Percentiles rank a stretch among this genome's conserved stretches.
Conservation (phyloP, 2,113 vertebrate genomes). For the Xyrauchen texanus region DNA sequence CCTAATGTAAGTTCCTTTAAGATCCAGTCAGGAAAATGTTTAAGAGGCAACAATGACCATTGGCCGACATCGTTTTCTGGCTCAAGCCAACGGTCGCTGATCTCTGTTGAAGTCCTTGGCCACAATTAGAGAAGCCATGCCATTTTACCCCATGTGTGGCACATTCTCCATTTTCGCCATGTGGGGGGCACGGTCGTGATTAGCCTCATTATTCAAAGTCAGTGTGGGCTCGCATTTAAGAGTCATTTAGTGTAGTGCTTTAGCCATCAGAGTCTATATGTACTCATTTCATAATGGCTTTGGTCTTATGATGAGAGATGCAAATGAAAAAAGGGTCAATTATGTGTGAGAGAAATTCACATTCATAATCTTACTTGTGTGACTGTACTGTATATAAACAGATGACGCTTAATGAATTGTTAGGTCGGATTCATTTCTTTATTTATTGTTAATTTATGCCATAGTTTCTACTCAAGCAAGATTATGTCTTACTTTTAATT, state of each 20-base stretch:
- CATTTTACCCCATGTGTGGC: conserved; percentile 55
- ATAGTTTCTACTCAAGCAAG: neutral
- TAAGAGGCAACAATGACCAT: conserved; percentile 19
- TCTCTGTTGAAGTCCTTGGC: conserved; percentile 41
- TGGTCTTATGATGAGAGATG: conserved; percentile 45
- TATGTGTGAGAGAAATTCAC: conserved; percentile 34
- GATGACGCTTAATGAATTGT: conserved; percentile 26
- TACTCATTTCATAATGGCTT: conserved; percentile 50
- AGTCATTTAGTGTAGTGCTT: conserved; percentile 51
- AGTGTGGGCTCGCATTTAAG: conserved; percentile 54
- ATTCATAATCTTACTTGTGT: neutral
- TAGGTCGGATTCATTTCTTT: neutral
- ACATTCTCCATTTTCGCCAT: conserved; percentile 46
- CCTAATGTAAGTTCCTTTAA: conserved; percentile 26
- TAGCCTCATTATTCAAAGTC: conserved; percentile 58
- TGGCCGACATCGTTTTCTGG: conserved; percentile 21
- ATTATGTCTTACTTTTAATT: neutral
- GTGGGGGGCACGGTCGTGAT: conserved; percentile 40
- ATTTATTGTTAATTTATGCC: neutral
- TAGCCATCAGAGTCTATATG: conserved; percentile 36
- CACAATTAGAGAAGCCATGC: conserved; percentile 53
- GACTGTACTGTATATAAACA: neutral
- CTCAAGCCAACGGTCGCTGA: conserved; percentile 22
- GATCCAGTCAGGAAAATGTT: conserved; percentile 46
- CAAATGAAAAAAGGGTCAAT: conserved; percentile 45